Evolutionary conservation across 2,888 invertebrate species (phyloP), one percentile per base, ranked within the genome.

Genomic region (Tridacna crocea): DNA sequence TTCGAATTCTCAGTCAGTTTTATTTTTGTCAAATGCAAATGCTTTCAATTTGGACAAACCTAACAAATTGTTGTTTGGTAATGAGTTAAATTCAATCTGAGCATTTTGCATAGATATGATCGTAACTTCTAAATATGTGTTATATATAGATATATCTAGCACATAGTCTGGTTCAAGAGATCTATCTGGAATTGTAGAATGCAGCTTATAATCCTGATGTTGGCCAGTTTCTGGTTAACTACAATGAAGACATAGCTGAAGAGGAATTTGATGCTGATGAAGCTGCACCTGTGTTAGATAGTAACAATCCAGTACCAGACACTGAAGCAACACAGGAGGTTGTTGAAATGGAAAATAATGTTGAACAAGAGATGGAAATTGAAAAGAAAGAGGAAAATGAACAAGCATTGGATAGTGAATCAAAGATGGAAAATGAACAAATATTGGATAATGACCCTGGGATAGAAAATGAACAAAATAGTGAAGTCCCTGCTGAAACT

Each of bases 201-300:
- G 70, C 51, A 22, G 17, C 27, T n/a, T 70, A 51, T 70, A 70
- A 24, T 22, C 51, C 70, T 51, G 70, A 70, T 51, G 51, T 70
- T 24, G 70, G 70, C 27, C 70, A 22, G 47, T 70, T 51, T 51
- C 22, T 51, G n/a, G 51, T 70, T 51, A n/a, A n/a, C 22, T 11
- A 27, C 13, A 74, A 74, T 74, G 74, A 74, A 47, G 74, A 60
- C 24, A 60, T 47, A 27, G 61, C 60, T 60, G 61, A 61, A 47
- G 66, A 73, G 58, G 48, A 60, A 19, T 58, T 3, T 8, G 36
- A 24, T 22, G 47, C 6, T 19, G 48, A 47, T 26, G 68, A 73
- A 22, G 22, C 55, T 13, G 73, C 65, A 58, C 65, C 17, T 2
- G 24, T 60, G 13, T 24, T 13, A 8, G 79, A 60, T 24, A 58